Evolutionary conservation across 2,888 invertebrate species (phyloP).

Genomic region (Cheiracanthium punctorium): DNA sequence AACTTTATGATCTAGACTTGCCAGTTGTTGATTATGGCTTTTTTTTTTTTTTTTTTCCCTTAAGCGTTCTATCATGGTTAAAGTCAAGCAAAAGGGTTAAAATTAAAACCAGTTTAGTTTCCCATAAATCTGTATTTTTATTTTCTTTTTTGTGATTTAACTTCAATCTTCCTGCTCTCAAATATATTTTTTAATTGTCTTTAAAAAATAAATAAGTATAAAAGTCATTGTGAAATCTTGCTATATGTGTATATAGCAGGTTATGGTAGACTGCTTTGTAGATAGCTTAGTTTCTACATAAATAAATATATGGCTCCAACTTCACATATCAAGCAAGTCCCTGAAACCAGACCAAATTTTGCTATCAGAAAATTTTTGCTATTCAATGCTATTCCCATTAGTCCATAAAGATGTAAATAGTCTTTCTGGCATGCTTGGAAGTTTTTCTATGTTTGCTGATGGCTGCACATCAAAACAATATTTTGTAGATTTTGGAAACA

Average conservation of each 20-base stretch:
- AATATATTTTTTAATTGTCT: too few species aligned
- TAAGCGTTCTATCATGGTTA: too few species aligned
- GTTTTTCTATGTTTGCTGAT: constrained; percentile 24
- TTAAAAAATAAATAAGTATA: too few species aligned
- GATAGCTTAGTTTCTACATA: constrained; percentile 11
- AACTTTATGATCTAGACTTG: too few species aligned
- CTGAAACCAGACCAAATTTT: constrained; percentile 31
- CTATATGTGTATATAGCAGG: constrained; percentile 4
- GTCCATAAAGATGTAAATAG: background rate
- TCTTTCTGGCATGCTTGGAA: background rate
- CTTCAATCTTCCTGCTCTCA: too few species aligned
- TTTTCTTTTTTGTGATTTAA: too few species aligned
- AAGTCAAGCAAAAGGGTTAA: too few species aligned
- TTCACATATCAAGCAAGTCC: constrained; percentile 25
- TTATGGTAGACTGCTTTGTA: constrained; percentile 6
- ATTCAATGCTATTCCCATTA: constrained; percentile 14
- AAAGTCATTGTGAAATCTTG: background rate
- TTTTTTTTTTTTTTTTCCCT: too few species aligned
- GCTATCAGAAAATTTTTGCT: constrained; percentile 24
- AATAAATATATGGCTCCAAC: constrained; percentile 14
- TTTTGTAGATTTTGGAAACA: constrained; percentile 48
- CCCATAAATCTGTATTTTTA: too few species aligned
- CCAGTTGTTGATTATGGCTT: too few species aligned
- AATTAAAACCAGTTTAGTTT: too few species aligned
- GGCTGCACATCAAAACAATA: constrained; percentile 48